Percentiles rank a stretch among this genome's conserved stretches.
These are phyloP conservation scores for Drosophila infuscata DNA, from an alignment of 2,888 invertebrate species.

Conservation along the genomic window DNA sequence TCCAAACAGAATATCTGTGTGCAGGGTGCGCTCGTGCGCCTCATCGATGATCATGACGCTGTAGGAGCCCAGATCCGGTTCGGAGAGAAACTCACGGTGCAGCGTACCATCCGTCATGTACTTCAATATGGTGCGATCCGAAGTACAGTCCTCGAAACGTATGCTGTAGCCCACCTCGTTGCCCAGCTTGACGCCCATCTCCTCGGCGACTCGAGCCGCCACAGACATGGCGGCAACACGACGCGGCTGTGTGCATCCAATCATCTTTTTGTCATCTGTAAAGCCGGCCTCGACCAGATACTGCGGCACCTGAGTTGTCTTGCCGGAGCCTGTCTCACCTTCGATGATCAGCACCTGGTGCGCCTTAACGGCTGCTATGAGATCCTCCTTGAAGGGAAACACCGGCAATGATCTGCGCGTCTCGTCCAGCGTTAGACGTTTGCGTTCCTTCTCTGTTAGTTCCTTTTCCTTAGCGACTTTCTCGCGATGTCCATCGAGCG, in stretches of 20 bases:
- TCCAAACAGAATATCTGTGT: slow-evolving; percentile 99
- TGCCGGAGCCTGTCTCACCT: slow-evolving; percentile 99
- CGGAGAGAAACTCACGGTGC: slow-evolving; percentile 97
- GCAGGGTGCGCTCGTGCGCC: slow-evolving; percentile 98
- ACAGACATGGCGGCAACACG: slow-evolving; percentile 99
- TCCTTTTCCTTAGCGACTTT: slow-evolving; percentile 86
- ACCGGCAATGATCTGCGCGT: slow-evolving; percentile 97
- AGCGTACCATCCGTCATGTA: slow-evolving; percentile 99
- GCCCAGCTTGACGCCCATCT: slow-evolving; percentile 98
- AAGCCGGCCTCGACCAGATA: slow-evolving; percentile 98
- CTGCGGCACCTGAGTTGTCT: slow-evolving; percentile 99
- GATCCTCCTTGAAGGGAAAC: slow-evolving; percentile 94
- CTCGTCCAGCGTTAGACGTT: slow-evolving; percentile 94
- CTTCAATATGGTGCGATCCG: slow-evolving; percentile 97
- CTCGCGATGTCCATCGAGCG: slow-evolving; percentile 90
- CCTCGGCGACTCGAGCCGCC: slow-evolving; percentile 98
- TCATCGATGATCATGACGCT: slow-evolving; percentile 99
- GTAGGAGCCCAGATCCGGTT: slow-evolving; percentile 97
- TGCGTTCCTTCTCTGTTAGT: slow-evolving; percentile 89
- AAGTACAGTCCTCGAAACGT: slow-evolving; percentile 99
- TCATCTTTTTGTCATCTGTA: slow-evolving; percentile 92
- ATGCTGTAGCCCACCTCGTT: slow-evolving; percentile 96
- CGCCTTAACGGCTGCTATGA: slow-evolving; percentile 95
- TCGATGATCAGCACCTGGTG: slow-evolving; percentile 97
- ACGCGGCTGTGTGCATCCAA: slow-evolving; percentile 98